Evolutionary conservation across 2,797 vertebrate genomes (phyloP).

Genomic region (Tachyglossus aculeatus): DNA sequence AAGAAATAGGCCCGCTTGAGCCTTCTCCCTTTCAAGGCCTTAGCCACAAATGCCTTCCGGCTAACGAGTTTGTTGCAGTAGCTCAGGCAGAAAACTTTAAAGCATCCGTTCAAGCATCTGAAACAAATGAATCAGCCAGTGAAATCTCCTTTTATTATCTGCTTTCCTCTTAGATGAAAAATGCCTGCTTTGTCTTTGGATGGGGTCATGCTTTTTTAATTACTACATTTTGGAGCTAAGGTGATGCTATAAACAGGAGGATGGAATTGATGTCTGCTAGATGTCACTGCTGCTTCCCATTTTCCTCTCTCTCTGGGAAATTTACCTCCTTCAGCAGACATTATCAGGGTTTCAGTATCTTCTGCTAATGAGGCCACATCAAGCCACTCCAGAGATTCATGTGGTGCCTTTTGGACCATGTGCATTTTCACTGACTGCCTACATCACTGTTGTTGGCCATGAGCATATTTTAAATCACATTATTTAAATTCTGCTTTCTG

Average conservation of each 20-base stretch:
- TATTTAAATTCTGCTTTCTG: neutral
- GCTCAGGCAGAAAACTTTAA: slow-evolving; percentile 63
- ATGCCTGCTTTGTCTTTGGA: slow-evolving; percentile 2
- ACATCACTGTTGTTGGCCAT: neutral
- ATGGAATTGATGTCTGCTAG: neutral
- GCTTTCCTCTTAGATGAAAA: slow-evolving; percentile 44
- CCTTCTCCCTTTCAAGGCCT: slow-evolving; percentile 64
- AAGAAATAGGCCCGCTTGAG: slow-evolving; percentile 59
- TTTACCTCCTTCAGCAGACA: neutral
- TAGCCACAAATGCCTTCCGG: slow-evolving; percentile 63
- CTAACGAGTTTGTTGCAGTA: slow-evolving; percentile 61
- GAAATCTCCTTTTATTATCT: slow-evolving; percentile 58
- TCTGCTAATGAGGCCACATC: neutral
- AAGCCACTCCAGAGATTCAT: neutral
- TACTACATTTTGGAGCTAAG: neutral
- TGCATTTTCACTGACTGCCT: neutral
- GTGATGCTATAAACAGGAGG: neutral
- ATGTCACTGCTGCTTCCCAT: neutral
- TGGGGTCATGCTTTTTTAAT: slow-evolving; percentile 29
- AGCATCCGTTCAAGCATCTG: slow-evolving; percentile 72
- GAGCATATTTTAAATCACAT: neutral
- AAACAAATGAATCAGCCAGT: slow-evolving; percentile 67
- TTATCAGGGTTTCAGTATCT: neutral
- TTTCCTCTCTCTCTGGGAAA: neutral
- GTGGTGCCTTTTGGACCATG: neutral